These are phyloP conservation scores for Hydropotes inermis DNA, from an alignment of 2,113 vertebrate species.

Conservation along the genomic window DNA sequence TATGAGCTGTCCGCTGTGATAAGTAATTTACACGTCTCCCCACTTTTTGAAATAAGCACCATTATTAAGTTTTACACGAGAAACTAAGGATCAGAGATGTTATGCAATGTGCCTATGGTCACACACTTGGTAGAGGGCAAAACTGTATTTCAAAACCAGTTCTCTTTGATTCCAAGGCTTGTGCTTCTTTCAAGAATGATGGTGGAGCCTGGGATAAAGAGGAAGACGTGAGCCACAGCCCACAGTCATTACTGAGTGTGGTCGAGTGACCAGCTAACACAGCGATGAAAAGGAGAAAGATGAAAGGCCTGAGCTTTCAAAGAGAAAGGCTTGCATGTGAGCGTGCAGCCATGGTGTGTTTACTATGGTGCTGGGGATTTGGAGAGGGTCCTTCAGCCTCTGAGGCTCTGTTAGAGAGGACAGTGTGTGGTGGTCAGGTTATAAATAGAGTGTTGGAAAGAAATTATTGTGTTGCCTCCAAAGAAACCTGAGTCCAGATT, in stretches of 20 bases:
- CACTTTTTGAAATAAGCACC: background rate
- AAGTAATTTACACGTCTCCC: background rate
- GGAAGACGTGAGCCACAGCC: background rate
- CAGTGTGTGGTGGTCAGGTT: background rate
- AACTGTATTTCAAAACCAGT: background rate
- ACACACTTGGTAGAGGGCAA: background rate
- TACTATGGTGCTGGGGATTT: background rate
- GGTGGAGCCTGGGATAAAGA: background rate
- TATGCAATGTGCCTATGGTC: background rate
- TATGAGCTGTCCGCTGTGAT: background rate
- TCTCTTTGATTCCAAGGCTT: background rate
- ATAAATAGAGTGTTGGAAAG: background rate
- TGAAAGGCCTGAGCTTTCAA: background rate
- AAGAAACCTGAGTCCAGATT: background rate
- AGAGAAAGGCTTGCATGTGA: background rate
- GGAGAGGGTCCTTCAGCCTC: background rate
- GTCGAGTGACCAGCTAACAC: background rate
- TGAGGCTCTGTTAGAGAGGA: background rate
- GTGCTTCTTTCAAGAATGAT: background rate
- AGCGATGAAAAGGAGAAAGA: background rate
- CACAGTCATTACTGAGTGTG: background rate
- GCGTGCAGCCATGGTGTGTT: accelerated
- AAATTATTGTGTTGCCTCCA: background rate
- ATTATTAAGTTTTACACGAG: background rate
- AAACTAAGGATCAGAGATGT: background rate